Conservation (phyloP, 2,113 vertebrate genomes). For the Mesoclemmys tuberculata region DNA sequence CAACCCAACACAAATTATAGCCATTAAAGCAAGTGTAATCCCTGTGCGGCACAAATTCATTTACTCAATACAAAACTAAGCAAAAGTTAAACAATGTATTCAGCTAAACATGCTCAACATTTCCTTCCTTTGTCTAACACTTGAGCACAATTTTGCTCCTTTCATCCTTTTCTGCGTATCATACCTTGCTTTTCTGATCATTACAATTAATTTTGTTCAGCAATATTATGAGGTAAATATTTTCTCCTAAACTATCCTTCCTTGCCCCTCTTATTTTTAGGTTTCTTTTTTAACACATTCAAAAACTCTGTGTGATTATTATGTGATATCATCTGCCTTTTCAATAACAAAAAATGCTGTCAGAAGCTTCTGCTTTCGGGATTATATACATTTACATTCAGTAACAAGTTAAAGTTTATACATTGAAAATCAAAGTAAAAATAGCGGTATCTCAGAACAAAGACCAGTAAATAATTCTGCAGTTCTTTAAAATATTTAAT, state of each 20-base stretch:
- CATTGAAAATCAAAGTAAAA: neutral
- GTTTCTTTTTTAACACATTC: neutral
- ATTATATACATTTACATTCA: neutral
- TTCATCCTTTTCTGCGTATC: rapidly evolving
- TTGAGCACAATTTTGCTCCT: neutral
- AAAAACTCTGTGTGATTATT: rapidly evolving
- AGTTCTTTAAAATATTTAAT: neutral
- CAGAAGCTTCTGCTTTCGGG: neutral
- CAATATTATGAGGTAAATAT: neutral
- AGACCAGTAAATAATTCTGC: neutral
- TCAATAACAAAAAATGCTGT: neutral
- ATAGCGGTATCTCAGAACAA: neutral
- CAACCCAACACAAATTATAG: constrained; percentile 17
- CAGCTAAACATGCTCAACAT: neutral
- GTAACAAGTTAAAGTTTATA: neutral
- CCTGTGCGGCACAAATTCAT: constrained; percentile 4
- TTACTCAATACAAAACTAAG: neutral
- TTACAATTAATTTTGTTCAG: neutral
- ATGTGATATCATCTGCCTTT: neutral
- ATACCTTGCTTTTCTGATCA: neutral
- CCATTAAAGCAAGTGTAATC: neutral
- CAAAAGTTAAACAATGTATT: neutral
- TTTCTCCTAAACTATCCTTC: neutral
- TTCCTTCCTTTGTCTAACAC: neutral
- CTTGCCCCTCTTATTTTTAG: neutral